Base-by-base conservation (phyloP, 2,888 invertebrate species). In the Urechis unicinctus region DNA sequence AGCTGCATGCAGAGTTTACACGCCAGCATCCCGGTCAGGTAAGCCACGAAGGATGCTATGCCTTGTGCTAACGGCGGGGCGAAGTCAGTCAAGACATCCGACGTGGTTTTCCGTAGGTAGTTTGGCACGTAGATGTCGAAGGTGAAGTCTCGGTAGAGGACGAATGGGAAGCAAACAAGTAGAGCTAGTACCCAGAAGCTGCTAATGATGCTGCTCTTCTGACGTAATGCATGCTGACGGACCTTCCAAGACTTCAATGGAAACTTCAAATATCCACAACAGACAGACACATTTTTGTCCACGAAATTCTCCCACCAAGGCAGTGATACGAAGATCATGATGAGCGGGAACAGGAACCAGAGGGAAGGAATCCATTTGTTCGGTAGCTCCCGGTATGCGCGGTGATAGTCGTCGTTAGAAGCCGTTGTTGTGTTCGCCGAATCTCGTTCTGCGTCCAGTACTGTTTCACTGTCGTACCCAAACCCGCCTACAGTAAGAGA, bases 231-330 rank as follows among this genome's bases (percentile, higher is more conserved):
- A 52, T 71, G 66, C 24, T 71, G 55, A 3, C 62, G 56, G 31
- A 67, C 67, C 53, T 71, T 69, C 52, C 52, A 52, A 36, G 36
- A 36, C 17, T 36, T 36, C 36, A 36, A 36, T 17, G 36, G 36
- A 36, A 36, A 13, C 9, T 9, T 36, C 36, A 36, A n/a, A n/a
- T n/a, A n/a, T 13, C 53, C 41, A 5, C 42, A 17, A 4, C 26
- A 22, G n/a, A 54, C 5, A 2, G n/a, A 43, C 22, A 52, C 21
- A 30, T 68, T 62, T 52, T 71, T 68, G 44, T 75, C 75, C 3
- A 87, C 82, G 73, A 83, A 91, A 75, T 89, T 91, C 73, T 88
- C 87, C 90, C 90, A 91, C 89, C 89, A 91, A 25, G 87, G 86
- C 47, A 85, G 79, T 0, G 90, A 90, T 53, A 86, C 82, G 28